phyloP scores from a whole-genome alignment of 1,140 invertebrate species.

The Gonioctena quinquepunctata region DNA sequence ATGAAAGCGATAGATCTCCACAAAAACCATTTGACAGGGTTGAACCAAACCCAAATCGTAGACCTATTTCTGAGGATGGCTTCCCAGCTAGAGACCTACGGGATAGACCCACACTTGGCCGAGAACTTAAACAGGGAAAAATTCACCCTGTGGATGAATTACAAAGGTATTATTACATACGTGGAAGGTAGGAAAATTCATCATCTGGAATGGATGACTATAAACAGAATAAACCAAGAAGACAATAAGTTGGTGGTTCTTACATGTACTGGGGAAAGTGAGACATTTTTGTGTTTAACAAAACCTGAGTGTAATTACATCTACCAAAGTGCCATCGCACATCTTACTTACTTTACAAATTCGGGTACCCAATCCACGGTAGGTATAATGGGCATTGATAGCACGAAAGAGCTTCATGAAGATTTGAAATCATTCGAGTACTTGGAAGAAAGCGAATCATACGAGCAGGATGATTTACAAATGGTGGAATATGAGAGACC shows the following conservation, averaged over 20 bases:
- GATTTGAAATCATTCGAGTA: not conserved
- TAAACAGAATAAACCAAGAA: conserved; percentile 24
- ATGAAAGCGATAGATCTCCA: conserved; percentile 28
- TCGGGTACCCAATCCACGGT: not conserved
- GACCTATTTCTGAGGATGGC: conserved; percentile 29
- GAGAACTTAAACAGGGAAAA: conserved; percentile 9
- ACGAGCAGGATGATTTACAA: not conserved
- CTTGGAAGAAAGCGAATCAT: not conserved
- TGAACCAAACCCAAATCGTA: conserved; percentile 13
- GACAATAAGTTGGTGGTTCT: conserved; percentile 14
- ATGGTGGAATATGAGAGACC: not conserved
- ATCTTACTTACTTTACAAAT: conserved; percentile 21
- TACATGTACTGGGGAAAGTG: not conserved
- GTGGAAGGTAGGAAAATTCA: conserved; percentile 3
- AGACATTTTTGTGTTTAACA: conserved; percentile 20
- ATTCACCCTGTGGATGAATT: conserved; percentile 27
- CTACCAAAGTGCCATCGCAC: conserved; percentile 12
- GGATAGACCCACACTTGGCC: conserved; percentile 25
- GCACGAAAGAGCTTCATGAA: not conserved
- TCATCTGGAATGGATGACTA: conserved; percentile 12
- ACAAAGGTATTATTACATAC: conserved; percentile 24
- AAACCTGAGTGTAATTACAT: conserved; percentile 27
- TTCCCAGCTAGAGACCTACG: conserved; percentile 27
- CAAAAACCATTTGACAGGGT: conserved; percentile 18
- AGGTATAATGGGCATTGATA: not conserved